phyloP scores from a whole-genome alignment of 2,113 vertebrate genomes.

The Dipodomys ordii region DNA sequence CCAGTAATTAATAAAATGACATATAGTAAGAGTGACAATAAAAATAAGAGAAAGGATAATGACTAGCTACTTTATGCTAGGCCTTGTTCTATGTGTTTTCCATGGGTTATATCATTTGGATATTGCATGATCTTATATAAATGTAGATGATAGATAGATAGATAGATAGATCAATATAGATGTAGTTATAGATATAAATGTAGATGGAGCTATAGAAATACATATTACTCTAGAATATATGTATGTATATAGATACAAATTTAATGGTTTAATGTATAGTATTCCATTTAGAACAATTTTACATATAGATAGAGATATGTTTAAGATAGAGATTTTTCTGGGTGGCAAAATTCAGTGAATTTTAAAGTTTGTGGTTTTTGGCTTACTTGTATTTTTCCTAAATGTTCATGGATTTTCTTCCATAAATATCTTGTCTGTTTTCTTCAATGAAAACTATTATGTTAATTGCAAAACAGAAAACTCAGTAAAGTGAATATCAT shows the following conservation, averaged over 20 bases:
- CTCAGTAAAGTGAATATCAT: not conserved
- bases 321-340: constrained; percentile 34
- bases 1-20: not conserved
- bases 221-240: not conserved
- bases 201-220: not conserved
- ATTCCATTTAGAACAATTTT: not conserved
- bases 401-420: constrained; percentile 19
- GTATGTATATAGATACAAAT: not conserved
- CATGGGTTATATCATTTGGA: not conserved
- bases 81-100: not conserved
- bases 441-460: not conserved
- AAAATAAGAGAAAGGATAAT: not conserved
- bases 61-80: not conserved
- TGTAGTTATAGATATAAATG: not conserved
- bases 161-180: not conserved
- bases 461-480: constrained; percentile 27
- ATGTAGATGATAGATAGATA: not conserved
- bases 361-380: constrained; percentile 41
- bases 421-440: constrained; percentile 27
- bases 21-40: not conserved
- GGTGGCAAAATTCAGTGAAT: not conserved
- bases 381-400: not conserved
- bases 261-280: not conserved
- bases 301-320: not conserved
- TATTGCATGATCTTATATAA: not conserved